Percentiles rank a stretch among this genome's conserved stretches.
Conservation (phyloP, 1,140 invertebrate genomes). For the Yoshiicerus persimilis region DNA sequence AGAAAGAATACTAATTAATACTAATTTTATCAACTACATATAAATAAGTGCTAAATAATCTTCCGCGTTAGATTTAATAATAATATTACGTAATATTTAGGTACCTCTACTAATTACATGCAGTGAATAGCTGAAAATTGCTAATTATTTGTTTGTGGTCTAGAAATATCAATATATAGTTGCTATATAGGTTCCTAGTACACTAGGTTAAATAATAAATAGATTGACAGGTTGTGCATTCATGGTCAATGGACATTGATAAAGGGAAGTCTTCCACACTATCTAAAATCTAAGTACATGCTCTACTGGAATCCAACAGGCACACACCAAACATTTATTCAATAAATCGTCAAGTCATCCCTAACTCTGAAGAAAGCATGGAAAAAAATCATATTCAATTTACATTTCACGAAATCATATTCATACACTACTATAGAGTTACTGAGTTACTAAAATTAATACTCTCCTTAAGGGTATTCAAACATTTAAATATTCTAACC, state of each 20-base stretch:
- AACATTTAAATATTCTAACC: too few relatives aligned
- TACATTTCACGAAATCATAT: too few relatives aligned
- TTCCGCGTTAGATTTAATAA: too few relatives aligned
- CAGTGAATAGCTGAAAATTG: too few relatives aligned
- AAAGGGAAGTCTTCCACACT: not conserved
- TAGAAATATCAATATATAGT: not conserved
- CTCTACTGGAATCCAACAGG: not conserved
- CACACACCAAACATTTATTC: not conserved
- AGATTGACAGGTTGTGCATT: not conserved
- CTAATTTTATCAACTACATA: not conserved
- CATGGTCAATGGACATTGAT: not conserved
- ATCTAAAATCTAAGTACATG: not conserved
- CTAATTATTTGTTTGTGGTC: too few relatives aligned
- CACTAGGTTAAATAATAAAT: not conserved
- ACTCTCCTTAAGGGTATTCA: too few relatives aligned
- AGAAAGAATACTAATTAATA: not conserved
- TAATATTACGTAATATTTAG: too few relatives aligned
- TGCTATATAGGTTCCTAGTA: too few relatives aligned
- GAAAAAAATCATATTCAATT: too few relatives aligned
- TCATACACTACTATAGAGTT: too few relatives aligned
- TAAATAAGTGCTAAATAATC: not conserved
- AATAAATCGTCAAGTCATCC: not conserved
- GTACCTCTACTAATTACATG: too few relatives aligned
- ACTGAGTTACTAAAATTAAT: too few relatives aligned
- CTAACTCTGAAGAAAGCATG: not conserved